Evolutionary conservation across 2,888 invertebrate genomes (phyloP), one percentile per base, ranked within the genome.

Genomic region (Drosophila mayaguana): DNA sequence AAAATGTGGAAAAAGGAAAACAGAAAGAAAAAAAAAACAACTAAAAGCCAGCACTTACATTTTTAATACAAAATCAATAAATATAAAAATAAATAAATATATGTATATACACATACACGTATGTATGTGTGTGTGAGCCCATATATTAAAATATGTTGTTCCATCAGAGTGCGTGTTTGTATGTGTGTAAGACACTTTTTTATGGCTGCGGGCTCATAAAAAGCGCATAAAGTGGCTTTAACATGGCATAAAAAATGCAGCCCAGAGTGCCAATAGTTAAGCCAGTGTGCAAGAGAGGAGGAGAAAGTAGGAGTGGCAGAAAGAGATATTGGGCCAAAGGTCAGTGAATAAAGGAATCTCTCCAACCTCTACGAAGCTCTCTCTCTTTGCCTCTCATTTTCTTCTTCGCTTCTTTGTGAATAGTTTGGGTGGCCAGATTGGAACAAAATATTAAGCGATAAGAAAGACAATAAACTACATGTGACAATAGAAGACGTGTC

Each of bases 21-120:
- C 12, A 50, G 22, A 22, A 36, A 36, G 22, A 34, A 14, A 36
- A 36, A 75, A 81, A 75, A 66, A 81, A 63, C 72, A 87, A 83
- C 81, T 83, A 89, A 83, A 81, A 81, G 81, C 70, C 63, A 66
- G 87, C 84, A 84, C 87, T 84, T 88, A 90, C 89, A 88, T 88
- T 86, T 90, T 84, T 84, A 90, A 84, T 90, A 90, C 87, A 86
- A 90, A 84, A 84, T 84, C 84, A 90, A 84, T 90, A 83, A 86
- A 84, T 88, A 84, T 89, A 88, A 82, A 88, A 84, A 89, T 68
- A 53, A 53, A 83, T 64, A 78, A 67, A 66, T 60, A 43, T 25
- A 34, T 22, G 12, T 54, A 53, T 40, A 34, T n/a, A 12, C 50
- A 53, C 40, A 63, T 51, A 43, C 18, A 2, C 2, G 12, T 72